phyloP scores from a whole-genome alignment of 2,888 invertebrate genomes.

The Halictus ligatus region DNA sequence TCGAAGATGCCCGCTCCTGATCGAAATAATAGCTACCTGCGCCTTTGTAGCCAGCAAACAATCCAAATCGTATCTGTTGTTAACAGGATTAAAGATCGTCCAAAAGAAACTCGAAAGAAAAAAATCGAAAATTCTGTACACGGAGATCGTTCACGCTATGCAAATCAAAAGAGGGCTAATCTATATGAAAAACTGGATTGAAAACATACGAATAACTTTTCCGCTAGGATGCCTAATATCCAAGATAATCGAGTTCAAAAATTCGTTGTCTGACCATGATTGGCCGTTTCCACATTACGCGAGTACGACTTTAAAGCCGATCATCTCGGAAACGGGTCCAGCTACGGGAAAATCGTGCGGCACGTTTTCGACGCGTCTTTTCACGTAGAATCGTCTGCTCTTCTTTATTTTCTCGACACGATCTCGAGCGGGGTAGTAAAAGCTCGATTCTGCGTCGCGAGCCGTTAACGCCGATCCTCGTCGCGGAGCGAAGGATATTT shows the following conservation, averaged over 20 bases:
- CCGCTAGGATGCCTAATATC: not conserved
- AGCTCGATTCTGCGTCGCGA: not conserved
- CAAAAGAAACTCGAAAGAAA: not conserved
- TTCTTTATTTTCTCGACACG: not conserved
- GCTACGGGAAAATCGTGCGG: not conserved
- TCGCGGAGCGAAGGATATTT: not conserved
- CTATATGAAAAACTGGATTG: not conserved
- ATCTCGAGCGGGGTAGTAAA: not conserved
- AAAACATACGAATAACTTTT: not conserved
- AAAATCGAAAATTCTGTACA: too few relatives aligned
- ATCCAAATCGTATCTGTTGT: not conserved
- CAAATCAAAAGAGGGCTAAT: not conserved
- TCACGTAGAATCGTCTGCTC: not conserved
- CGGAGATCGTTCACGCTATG: too few relatives aligned
- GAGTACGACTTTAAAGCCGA: not conserved
- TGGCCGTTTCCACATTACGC: not conserved
- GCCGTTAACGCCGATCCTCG: slow-evolving; percentile 1
- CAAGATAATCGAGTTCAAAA: not conserved
- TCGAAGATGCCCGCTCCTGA: not conserved
- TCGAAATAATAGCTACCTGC: not conserved
- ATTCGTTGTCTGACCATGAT: not conserved
- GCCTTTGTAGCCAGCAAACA: not conserved
- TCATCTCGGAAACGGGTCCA: not conserved
- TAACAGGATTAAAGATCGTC: not conserved
- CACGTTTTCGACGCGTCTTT: not conserved